Percentiles rank a stretch among this genome's conserved stretches.
Conservation (phyloP, 2,113 vertebrate genomes). For the Cyrtonyx montezumae region DNA sequence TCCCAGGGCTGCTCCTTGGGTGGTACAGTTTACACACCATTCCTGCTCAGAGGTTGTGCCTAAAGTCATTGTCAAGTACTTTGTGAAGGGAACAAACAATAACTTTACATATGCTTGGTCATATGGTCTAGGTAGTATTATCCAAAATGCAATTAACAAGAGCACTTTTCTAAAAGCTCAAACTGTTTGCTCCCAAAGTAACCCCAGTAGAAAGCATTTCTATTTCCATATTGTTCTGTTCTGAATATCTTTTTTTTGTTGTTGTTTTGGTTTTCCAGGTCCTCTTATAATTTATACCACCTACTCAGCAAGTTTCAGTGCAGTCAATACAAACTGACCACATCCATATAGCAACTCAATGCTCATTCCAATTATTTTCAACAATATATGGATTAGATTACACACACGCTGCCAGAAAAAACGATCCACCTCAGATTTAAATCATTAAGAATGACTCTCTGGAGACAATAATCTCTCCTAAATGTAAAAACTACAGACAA, state of each 20-base stretch:
- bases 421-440: constrained; percentile 59
- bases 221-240: not conserved
- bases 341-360: constrained; percentile 22
- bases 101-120: not conserved
- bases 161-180: not conserved
- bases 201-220: not conserved
- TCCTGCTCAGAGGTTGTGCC: not conserved
- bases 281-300: not conserved
- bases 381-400: constrained; percentile 68
- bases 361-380: constrained; percentile 32
- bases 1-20: constrained; percentile 48
- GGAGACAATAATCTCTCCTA: constrained; percentile 60
- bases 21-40: constrained; percentile 15
- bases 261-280: not conserved
- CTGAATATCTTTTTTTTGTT: not conserved
- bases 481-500: constrained; percentile 66
- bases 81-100: not conserved
- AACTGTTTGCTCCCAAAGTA: constrained; percentile 18
- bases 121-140: not conserved
- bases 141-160: not conserved
- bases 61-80: not conserved
- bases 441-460: constrained; percentile 66
- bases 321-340: constrained; percentile 20
- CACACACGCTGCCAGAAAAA: constrained; percentile 32
- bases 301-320: constrained; percentile 12